Conservation (phyloP, 2,797 vertebrate species). For the Calcarius lapponicus region DNA sequence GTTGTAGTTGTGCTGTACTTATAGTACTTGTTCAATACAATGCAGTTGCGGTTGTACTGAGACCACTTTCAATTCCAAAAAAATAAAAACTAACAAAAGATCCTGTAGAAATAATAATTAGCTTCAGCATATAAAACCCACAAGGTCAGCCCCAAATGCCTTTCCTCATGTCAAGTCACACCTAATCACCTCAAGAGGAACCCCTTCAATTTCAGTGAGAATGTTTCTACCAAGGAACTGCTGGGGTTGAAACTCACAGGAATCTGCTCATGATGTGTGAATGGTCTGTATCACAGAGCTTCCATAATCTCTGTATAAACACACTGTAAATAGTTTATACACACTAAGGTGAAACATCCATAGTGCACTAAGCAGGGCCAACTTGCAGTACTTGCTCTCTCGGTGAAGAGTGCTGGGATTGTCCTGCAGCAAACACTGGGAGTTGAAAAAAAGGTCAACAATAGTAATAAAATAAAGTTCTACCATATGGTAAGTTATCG, state of each 20-base stretch:
- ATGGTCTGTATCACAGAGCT: constrained; percentile 27
- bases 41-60: background rate
- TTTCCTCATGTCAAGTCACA: background rate
- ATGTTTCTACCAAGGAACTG: background rate
- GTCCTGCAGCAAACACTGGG: constrained; percentile 17
- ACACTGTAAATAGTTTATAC: constrained; percentile 41
- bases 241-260: fast-evolving
- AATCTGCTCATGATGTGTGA: constrained; percentile 19
- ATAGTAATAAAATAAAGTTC: constrained; percentile 42
- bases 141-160: background rate
- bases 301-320: constrained; percentile 32
- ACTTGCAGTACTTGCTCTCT: background rate
- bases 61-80: background rate
- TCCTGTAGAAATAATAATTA: background rate
- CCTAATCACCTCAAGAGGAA: background rate
- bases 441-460: constrained; percentile 58
- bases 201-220: background rate
- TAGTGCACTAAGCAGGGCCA: background rate
- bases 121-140: background rate
- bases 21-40: background rate
- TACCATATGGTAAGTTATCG: constrained; percentile 44
- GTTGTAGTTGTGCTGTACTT: background rate
- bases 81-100: background rate
- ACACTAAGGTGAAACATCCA: background rate
- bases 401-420: background rate